Conservation (phyloP, 1,140 invertebrate species). For the Rhynchophorus ferrugineus region DNA sequence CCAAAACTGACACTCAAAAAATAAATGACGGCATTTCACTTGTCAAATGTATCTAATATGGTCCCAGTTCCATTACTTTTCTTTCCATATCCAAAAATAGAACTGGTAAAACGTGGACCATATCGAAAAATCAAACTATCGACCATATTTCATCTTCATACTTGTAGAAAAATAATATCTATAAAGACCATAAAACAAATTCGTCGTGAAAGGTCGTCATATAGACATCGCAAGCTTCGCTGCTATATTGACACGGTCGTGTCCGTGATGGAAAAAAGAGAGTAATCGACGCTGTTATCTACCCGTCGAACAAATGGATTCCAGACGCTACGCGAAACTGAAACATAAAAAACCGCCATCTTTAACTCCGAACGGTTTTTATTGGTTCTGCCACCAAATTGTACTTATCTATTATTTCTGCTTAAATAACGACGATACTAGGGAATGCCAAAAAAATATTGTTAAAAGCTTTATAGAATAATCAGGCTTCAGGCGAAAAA, state of each 20-base stretch:
- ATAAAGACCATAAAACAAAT: neutral
- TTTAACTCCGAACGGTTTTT: neutral
- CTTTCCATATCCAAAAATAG: too few species aligned
- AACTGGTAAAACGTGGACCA: too few species aligned
- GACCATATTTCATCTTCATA: neutral
- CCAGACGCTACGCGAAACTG: neutral
- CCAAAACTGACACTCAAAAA: too few species aligned
- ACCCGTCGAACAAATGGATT: neutral
- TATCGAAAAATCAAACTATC: too few species aligned
- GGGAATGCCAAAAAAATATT: too few species aligned
- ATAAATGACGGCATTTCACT: too few species aligned
- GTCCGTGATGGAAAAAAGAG: neutral
- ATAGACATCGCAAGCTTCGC: neutral
- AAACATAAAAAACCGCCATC: neutral
- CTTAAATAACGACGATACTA: too few species aligned
- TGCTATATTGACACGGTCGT: neutral
- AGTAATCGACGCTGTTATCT: neutral
- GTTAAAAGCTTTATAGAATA: too few species aligned
- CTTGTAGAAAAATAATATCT: neutral
- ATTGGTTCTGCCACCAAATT: neutral
- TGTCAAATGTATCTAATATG: too few species aligned
- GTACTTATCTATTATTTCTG: neutral
- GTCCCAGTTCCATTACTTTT: too few species aligned
- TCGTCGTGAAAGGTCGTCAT: neutral
- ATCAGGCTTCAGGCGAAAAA: too few species aligned